These are phyloP conservation scores for Hemichromis elongatus DNA, from an alignment of 2,113 vertebrate species.

Conservation along the genomic window DNA sequence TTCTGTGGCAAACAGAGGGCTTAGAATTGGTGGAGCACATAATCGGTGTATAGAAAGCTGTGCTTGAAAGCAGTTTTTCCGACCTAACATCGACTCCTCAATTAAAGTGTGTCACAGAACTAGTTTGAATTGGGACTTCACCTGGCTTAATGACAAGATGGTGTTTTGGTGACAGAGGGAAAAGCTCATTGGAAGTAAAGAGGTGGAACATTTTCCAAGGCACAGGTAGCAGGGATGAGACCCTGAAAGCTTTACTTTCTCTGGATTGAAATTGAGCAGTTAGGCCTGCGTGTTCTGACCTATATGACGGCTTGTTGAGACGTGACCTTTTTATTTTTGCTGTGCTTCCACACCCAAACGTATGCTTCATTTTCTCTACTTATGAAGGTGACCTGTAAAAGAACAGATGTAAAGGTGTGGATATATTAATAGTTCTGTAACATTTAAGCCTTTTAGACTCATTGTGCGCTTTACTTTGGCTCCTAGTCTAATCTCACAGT, in stretches of 20 bases:
- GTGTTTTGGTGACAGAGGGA: conserved; percentile 49
- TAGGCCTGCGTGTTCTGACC: conserved; percentile 21
- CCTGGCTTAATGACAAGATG: conserved; percentile 67
- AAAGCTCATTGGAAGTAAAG: conserved; percentile 64
- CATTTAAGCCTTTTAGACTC: conserved; percentile 16
- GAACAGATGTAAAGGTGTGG: conserved; percentile 1
- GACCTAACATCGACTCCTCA: conserved; percentile 67
- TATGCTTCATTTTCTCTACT: background rate
- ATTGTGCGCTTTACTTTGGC: conserved; percentile 30
- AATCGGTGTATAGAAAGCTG: conserved; percentile 69
- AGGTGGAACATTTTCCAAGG: conserved; percentile 55
- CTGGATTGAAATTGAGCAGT: conserved; percentile 33
- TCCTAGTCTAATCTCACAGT: conserved; percentile 35
- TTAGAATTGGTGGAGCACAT: conserved; percentile 73
- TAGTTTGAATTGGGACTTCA: conserved; percentile 69
- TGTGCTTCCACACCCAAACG: background rate
- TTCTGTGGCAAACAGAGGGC: conserved; percentile 64
- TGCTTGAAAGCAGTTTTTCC: conserved; percentile 69
- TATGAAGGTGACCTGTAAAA: background rate
- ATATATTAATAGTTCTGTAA: background rate
- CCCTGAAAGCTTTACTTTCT: conserved; percentile 24
- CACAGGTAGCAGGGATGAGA: conserved; percentile 43
- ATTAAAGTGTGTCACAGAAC: conserved; percentile 72
- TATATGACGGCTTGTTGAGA: conserved; percentile 11
- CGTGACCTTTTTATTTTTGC: background rate